Conservation (phyloP, 2,888 invertebrate genomes). For the Podabrus alpinus region DNA sequence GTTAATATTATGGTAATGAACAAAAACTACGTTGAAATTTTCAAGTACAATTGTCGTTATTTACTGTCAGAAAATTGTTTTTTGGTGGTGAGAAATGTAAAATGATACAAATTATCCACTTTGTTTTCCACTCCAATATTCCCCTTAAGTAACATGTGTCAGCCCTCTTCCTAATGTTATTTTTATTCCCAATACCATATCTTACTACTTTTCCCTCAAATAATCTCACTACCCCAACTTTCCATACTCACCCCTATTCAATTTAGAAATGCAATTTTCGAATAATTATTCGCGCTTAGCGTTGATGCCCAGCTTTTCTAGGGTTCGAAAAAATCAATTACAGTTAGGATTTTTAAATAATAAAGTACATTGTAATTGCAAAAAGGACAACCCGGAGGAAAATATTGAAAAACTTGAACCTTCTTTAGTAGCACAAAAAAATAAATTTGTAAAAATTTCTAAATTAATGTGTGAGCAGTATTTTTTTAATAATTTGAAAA, state of each 20-base stretch:
- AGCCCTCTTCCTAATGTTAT: neutral
- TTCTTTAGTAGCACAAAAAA: neutral
- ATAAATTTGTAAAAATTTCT: neutral
- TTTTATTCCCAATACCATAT: neutral
- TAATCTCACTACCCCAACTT: neutral
- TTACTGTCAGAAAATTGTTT: neutral
- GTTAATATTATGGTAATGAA: neutral
- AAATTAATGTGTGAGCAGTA: neutral
- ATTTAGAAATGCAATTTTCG: neutral
- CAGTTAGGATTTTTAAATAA: neutral
- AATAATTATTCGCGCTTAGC: neutral
- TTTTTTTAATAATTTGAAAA: neutral
- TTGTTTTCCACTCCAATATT: neutral
- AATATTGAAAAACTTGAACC: neutral
- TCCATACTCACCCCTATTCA: neutral
- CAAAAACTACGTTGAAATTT: neutral
- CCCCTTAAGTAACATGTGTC: neutral
- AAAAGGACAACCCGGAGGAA: neutral
- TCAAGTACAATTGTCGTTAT: neutral
- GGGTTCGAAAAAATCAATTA: neutral
- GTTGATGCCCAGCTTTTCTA: neutral
- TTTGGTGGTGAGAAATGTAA: neutral
- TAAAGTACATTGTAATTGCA: neutral
- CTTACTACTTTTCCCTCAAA: neutral
- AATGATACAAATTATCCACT: neutral